Percentiles rank a stretch among this genome's conserved stretches.
phyloP scores from a whole-genome alignment of 2,888 invertebrate species.

The Phaedon cochleariae region DNA sequence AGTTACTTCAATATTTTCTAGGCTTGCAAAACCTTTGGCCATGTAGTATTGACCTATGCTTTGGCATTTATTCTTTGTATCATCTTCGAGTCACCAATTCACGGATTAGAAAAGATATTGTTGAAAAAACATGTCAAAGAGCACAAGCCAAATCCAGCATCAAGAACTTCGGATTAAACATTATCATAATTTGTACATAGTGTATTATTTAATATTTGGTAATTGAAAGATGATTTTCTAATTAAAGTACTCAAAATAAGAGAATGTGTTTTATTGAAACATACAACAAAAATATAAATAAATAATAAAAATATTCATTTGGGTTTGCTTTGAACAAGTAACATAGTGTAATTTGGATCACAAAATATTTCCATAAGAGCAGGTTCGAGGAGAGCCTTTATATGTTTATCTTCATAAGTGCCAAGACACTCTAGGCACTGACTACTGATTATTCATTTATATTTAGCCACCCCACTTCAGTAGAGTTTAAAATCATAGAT shows the following conservation, averaged over 20 bases:
- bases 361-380: background rate
- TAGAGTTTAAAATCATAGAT: too few species aligned
- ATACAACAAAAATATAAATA: constrained; percentile 29
- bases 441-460: too few species aligned
- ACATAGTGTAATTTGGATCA: constrained; percentile 2
- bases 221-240: background rate
- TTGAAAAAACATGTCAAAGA: constrained; percentile 59
- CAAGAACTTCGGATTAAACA: constrained; percentile 1
- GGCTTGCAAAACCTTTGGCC: constrained; percentile 68
- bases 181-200: background rate
- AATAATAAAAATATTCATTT: constrained; percentile 26
- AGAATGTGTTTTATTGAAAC: constrained; percentile 26
- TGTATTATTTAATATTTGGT: background rate
- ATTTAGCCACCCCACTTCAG: too few species aligned
- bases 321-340: constrained; percentile 1
- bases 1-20: too few species aligned
- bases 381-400: background rate
- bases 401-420: background rate
- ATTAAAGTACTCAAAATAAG: background rate
- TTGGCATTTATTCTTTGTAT: constrained; percentile 71
- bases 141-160: constrained; percentile 7
- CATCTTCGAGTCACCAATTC: constrained; percentile 76
- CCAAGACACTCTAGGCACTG: too few species aligned
- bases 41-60: constrained; percentile 69
- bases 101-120: constrained; percentile 75